A percentile compares a stretch with the other conserved stretches of the same genome.
These are phyloP conservation scores for Burhinus oedicnemus DNA, from an alignment of 2,113 vertebrate genomes.

Conservation along the genomic window DNA sequence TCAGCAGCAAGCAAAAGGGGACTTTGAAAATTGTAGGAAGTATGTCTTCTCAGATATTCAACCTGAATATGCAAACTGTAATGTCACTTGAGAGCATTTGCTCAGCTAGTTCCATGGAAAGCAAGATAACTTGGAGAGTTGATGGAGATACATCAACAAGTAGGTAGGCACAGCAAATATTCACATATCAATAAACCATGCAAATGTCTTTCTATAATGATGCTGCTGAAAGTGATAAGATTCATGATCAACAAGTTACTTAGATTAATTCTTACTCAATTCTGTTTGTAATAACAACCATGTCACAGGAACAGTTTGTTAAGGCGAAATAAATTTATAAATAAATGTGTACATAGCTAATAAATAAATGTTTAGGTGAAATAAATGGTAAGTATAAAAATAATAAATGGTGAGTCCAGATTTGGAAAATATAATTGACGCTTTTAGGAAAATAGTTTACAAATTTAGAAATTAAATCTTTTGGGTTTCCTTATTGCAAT, in stretches of 20 bases:
- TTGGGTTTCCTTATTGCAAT: not conserved
- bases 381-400: not conserved
- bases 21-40: not conserved
- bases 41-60: not conserved
- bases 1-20: not conserved
- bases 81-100: not conserved
- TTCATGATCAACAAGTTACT: not conserved
- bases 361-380: not conserved
- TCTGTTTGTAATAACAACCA: not conserved
- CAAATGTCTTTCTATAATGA: not conserved
- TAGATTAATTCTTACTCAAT: not conserved
- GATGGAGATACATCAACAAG: not conserved
- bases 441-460: not conserved
- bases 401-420: not conserved
- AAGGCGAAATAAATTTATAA: not conserved
- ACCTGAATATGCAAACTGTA: not conserved
- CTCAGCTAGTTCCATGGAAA: not conserved
- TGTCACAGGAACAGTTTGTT: not conserved
- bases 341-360: not conserved
- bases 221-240: not conserved
- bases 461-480: not conserved
- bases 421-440: not conserved
- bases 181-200: not conserved
- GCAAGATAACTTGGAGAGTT: not conserved
- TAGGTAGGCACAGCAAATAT: not conserved